A percentile compares a stretch with the other conserved stretches of the same genome.
phyloP scores from a whole-genome alignment of 2,888 invertebrate genomes.

The Crioceris asparagi region DNA sequence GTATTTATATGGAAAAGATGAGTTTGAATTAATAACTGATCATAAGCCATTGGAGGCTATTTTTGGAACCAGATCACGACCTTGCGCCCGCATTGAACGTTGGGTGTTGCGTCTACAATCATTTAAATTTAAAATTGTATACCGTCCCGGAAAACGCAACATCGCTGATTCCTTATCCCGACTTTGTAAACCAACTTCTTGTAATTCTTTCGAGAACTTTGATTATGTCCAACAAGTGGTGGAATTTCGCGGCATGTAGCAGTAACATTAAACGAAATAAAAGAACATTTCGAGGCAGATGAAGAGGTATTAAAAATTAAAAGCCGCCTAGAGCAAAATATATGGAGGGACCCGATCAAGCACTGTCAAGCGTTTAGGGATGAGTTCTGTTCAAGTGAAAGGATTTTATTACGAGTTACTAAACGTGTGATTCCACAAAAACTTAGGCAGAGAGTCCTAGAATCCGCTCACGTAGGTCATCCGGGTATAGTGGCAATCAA shows the following conservation, averaged over 20 bases:
- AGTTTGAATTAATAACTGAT: not conserved
- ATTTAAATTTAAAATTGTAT: slow-evolving; percentile 10
- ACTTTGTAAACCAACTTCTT: not conserved
- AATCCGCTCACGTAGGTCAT: slow-evolving; percentile 27
- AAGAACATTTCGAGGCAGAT: slow-evolving; percentile 9
- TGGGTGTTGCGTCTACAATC: slow-evolving; percentile 14
- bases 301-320: slow-evolving; percentile 7
- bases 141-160: slow-evolving; percentile 11
- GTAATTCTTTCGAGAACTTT: not conserved
- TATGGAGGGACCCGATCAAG: slow-evolving; percentile 6
- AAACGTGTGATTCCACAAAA: slow-evolving; percentile 15
- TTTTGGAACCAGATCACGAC: slow-evolving; percentile 19
- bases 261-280: slow-evolving; percentile 10
- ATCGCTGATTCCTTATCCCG: slow-evolving; percentile 12
- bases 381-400: slow-evolving; percentile 24
- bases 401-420: slow-evolving; percentile 12
- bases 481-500: slow-evolving; percentile 27
- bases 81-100: slow-evolving; percentile 14
- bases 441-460: slow-evolving; percentile 6
- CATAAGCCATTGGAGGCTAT: slow-evolving; percentile 16
- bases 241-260: slow-evolving; percentile 10
- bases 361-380: slow-evolving; percentile 16
- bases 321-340: slow-evolving; percentile 6
- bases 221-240: not conserved
- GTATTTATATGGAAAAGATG: slow-evolving; percentile 1